Percentiles rank a stretch among this genome's conserved stretches.
phyloP scores from a whole-genome alignment of 2,888 invertebrate genomes.

The Drosophila subsilvestris region DNA sequence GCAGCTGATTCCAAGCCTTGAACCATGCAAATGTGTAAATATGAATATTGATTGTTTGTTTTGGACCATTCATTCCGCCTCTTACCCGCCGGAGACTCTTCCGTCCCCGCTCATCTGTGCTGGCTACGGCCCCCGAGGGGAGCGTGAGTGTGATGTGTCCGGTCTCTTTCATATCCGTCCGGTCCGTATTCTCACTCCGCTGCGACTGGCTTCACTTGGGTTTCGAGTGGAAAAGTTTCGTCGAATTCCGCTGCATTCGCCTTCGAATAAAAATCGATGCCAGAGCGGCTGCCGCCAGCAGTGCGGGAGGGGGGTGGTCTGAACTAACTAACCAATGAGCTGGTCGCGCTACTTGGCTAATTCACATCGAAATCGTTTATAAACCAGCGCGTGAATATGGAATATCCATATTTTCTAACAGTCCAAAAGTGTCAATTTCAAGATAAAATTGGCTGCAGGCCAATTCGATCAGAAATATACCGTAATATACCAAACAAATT shows the following conservation, averaged over 20 bases:
- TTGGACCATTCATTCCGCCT: constrained; percentile 8
- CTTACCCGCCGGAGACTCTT: constrained; percentile 83
- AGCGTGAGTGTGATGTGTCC: constrained; percentile 82
- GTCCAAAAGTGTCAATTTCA: background rate
- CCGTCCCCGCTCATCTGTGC: constrained; percentile 64
- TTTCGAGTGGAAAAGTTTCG: constrained; percentile 11
- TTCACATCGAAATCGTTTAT: constrained; percentile 24
- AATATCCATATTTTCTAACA: background rate
- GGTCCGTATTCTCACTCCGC: constrained; percentile 1
- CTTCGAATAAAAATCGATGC: constrained; percentile 45
- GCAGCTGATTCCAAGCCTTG: constrained; percentile 94
- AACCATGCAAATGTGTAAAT: constrained; percentile 7
- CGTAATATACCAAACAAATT: too few relatives aligned
- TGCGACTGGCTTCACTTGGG: background rate
- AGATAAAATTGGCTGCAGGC: too few relatives aligned
- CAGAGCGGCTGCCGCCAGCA: constrained; percentile 9
- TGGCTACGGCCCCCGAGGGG: constrained; percentile 59
- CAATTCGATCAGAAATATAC: too few relatives aligned
- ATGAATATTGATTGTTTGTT: background rate
- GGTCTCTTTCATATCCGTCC: constrained; percentile 68
- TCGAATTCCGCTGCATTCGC: constrained; percentile 37
- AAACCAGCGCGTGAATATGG: background rate
- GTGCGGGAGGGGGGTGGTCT: constrained; percentile 1
- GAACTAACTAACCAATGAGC: constrained; percentile 29
- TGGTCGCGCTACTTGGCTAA: background rate